phyloP scores from a whole-genome alignment of 1,140 invertebrate genomes.

The Heliconius eleuchia region DNA sequence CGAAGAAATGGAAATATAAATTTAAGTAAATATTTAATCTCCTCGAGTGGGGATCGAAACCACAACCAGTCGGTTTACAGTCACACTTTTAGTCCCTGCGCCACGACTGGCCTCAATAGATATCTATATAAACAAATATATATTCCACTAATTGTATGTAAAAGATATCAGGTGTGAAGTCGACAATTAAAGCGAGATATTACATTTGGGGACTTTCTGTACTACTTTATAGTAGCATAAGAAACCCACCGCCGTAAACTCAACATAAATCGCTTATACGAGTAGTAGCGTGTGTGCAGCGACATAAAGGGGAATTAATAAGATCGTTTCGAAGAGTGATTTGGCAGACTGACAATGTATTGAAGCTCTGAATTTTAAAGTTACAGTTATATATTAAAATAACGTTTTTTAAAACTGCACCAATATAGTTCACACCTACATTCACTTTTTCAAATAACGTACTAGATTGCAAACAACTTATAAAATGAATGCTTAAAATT shows the following conservation, averaged over 20 bases:
- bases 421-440: conserved; percentile 42
- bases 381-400: conserved; percentile 69
- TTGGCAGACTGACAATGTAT: conserved; percentile 58
- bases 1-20: no score
- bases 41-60: no score
- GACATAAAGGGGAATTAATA: conserved; percentile 81
- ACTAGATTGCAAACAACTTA: no score
- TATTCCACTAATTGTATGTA: conserved; percentile 49
- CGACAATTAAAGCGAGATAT: conserved; percentile 71
- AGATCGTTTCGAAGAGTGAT: conserved; percentile 72
- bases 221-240: conserved; percentile 76
- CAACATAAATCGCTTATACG: conserved; percentile 68
- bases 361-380: conserved; percentile 56
- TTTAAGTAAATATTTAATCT: no score
- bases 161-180: conserved; percentile 62
- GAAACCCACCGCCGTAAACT: conserved; percentile 69
- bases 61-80: no score
- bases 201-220: conserved; percentile 51
- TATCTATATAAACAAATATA: not conserved
- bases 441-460: not conserved
- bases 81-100: no score
- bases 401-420: conserved; percentile 63
- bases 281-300: conserved; percentile 58
- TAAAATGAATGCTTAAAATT: no score
- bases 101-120: no score